Evolutionary conservation across 2,888 invertebrate species (phyloP), one percentile per base, ranked within the genome.

Genomic region (Diarsia brunnea): DNA sequence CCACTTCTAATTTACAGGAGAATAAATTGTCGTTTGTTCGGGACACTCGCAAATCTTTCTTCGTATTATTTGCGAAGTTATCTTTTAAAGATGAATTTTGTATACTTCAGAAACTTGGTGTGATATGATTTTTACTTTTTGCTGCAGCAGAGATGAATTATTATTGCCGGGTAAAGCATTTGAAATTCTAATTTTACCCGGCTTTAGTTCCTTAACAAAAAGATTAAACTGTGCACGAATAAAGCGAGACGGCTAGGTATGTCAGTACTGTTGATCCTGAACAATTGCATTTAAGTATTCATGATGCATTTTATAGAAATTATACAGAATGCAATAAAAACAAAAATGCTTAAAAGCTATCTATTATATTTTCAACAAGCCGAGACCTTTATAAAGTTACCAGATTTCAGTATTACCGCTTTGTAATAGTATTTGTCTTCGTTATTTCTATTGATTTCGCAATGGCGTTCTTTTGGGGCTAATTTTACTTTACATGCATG

Each of bases 231-330:
- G 86, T 86, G 87, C 90, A 89, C 90, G 92, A 94, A 93, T 94
- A 92, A 76, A 73, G 84, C 90, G 91, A 93, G 93, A 95, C 94
- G 88, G 88, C 88, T 90, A 92, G 93, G 90, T 92, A 94, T 93
- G 92, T 92, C 91, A 92, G 90, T 89, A 91, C 93, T 91, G 91
- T 87, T 87, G 90, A 89, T 90, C 86, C 86, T 78, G 70, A 87
- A 86, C 74, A 71, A 82, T 85, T 84, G 76, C 79, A 84, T 84
- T 81, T 82, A 77, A 69, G 43, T 70, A 73, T 81, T 66, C 73
- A 70, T 75, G 63, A 80, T 75, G 66, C 43, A 65, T 69, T 55
- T 73, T 70, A 45, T 61, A 73, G 4, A 60, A 60, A 31, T 71
- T 47, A 69, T 78, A 67, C 70, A 65, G 75, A 51, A 45, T 51